These are phyloP conservation scores for Tachyglossus aculeatus DNA, from an alignment of 2,797 vertebrate genomes.

Conservation along the genomic window DNA sequence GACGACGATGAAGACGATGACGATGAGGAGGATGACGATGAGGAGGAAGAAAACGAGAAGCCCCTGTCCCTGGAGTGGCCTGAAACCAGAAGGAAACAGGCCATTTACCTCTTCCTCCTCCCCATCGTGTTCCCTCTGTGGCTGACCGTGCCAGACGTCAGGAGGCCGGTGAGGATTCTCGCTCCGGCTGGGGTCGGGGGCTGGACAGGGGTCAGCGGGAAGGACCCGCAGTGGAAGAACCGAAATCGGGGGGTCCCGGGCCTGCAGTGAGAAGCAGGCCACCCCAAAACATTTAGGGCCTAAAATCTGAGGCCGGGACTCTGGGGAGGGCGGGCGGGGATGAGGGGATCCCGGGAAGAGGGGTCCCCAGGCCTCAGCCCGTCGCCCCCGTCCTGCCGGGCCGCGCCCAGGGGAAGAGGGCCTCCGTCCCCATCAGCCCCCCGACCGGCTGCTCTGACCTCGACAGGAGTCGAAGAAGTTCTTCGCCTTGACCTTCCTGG, in stretches of 20 bases:
- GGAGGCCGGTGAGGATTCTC: constrained; percentile 81
- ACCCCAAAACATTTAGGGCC: too few species aligned
- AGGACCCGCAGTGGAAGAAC: too few species aligned
- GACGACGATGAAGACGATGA: constrained; percentile 54
- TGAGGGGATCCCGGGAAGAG: too few species aligned
- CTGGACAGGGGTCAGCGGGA: neutral
- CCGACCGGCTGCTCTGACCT: too few species aligned
- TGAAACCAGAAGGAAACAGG: constrained; percentile 84
- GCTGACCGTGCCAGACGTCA: constrained; percentile 92
- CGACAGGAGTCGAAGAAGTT: constrained; percentile 84
- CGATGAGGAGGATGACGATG: constrained; percentile 53
- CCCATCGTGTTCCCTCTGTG: constrained; percentile 93
- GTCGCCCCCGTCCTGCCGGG: too few species aligned
- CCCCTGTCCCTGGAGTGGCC: constrained; percentile 94
- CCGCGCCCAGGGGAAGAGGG: too few species aligned
- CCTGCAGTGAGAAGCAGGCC: too few species aligned
- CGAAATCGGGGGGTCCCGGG: too few species aligned
- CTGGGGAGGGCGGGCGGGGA: too few species aligned
- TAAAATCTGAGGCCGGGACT: too few species aligned
- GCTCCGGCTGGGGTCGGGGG: neutral
- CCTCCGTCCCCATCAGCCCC: too few species aligned
- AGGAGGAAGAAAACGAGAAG: constrained; percentile 77
- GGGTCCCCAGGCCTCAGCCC: too few species aligned
- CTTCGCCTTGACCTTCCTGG: constrained; percentile 88
- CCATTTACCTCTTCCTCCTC: constrained; percentile 89